These are phyloP conservation scores for Pachyuromys duprasi DNA, from an alignment of 2,797 vertebrate genomes.

Conservation along the genomic window DNA sequence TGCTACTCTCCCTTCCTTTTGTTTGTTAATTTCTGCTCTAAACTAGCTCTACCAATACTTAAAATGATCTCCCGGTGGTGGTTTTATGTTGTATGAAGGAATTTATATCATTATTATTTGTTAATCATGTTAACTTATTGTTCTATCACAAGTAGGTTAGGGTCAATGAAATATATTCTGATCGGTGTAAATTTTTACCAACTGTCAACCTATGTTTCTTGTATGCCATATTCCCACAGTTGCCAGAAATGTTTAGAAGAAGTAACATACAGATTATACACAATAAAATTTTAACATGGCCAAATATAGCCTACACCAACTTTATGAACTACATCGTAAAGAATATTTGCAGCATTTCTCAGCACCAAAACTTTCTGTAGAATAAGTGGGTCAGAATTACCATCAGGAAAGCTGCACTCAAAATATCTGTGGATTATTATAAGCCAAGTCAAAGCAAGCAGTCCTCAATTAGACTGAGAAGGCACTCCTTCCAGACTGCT, in stretches of 20 bases:
- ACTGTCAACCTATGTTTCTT: background rate
- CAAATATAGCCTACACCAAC: conserved; percentile 28
- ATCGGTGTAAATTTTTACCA: background rate
- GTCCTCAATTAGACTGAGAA: background rate
- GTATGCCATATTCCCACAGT: background rate
- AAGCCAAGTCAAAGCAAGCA: conserved; percentile 42
- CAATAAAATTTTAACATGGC: conserved; percentile 35
- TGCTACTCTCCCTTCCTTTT: background rate
- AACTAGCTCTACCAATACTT: background rate
- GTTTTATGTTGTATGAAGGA: background rate
- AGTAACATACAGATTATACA: conserved; percentile 44
- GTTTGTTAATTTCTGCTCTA: background rate
- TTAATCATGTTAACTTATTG: background rate
- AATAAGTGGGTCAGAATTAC: conserved; percentile 66
- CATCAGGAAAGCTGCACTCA: background rate
- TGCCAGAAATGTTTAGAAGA: conserved; percentile 34
- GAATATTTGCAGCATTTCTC: conserved; percentile 46
- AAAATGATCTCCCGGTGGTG: background rate
- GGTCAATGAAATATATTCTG: background rate
- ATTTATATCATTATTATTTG: background rate
- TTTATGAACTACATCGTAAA: conserved; percentile 51
- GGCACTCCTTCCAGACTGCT: background rate
- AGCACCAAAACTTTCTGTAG: conserved; percentile 41
- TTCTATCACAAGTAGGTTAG: conserved; percentile 36
- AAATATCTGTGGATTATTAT: conserved; percentile 54